Conservation (phyloP, 1,140 invertebrate genomes). For the Leptinotarsa texana region DNA sequence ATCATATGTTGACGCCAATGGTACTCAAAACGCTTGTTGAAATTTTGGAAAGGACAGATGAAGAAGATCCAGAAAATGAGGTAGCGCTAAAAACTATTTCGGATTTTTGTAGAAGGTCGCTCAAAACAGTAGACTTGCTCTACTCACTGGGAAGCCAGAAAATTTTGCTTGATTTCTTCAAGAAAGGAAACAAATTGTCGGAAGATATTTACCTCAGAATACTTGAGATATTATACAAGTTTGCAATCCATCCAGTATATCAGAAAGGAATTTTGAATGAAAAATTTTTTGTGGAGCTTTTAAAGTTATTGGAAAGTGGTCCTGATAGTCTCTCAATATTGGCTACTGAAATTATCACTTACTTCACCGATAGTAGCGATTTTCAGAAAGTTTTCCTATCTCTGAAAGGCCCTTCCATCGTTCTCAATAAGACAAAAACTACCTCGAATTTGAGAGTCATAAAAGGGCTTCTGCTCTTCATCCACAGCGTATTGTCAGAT, state of each 20-base stretch:
- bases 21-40: conserved; percentile 38
- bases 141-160: conserved; percentile 27
- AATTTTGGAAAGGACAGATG: conserved; percentile 33
- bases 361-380: conserved; percentile 24
- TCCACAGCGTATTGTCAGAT: conserved; percentile 40
- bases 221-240: conserved; percentile 41
- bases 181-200: conserved; percentile 26
- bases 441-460: conserved; percentile 36
- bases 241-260: conserved; percentile 32
- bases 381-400: conserved; percentile 42
- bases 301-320: conserved; percentile 31
- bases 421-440: conserved; percentile 31
- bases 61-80: conserved; percentile 41
- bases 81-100: conserved; percentile 40
- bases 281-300: conserved; percentile 35
- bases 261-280: conserved; percentile 33
- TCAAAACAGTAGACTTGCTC: conserved; percentile 35
- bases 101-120: conserved; percentile 34
- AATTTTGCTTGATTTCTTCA: conserved; percentile 40
- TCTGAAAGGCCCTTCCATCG: conserved; percentile 34
- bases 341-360: conserved; percentile 40
- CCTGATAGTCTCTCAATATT: conserved; percentile 26
- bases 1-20: conserved; percentile 44
- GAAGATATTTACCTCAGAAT: conserved; percentile 34
- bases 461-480: conserved; percentile 41